Percentiles rank a stretch among this genome's conserved stretches.
phyloP scores from a whole-genome alignment of 2,113 vertebrate genomes.

The Amphiprion percula region DNA sequence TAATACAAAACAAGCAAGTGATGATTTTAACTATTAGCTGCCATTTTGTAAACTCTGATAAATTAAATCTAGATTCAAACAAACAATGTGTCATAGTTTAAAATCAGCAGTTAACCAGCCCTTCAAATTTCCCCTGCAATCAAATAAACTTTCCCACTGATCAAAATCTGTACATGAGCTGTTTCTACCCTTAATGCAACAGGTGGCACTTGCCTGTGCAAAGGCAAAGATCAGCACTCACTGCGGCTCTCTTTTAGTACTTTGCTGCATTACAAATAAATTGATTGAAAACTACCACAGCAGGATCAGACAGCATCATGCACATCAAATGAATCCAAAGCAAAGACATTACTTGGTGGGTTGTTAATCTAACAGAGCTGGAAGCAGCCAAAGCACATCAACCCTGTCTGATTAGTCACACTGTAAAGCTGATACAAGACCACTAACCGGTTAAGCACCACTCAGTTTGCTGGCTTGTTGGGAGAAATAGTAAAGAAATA shows the following conservation, averaged over 20 bases:
- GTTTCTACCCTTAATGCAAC: neutral
- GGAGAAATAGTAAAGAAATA: neutral
- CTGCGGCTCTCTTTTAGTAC: slow-evolving; percentile 2
- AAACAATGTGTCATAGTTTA: neutral
- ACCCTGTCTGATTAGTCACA: neutral
- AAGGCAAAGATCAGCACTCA: neutral
- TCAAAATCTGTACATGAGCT: neutral
- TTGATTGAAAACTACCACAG: neutral
- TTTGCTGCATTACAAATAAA: neutral
- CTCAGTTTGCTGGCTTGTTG: neutral
- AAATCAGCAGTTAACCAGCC: neutral
- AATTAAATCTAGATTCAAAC: neutral
- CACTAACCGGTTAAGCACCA: neutral
- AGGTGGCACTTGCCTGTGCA: neutral
- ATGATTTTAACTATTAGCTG: neutral
- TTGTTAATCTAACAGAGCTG: slow-evolving; percentile 19
- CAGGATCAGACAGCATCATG: slow-evolving; percentile 9
- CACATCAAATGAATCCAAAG: slow-evolving; percentile 23
- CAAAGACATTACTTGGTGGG: slow-evolving; percentile 9
- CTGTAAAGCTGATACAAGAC: slow-evolving; percentile 5
- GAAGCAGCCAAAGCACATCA: slow-evolving; percentile 19
- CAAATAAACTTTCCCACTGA: neutral
- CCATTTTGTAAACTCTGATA: neutral
- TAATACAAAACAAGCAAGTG: neutral
- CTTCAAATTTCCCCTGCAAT: neutral